Percentiles rank a stretch among this genome's conserved stretches.
phyloP scores from a whole-genome alignment of 2,888 invertebrate species.

The Lamellibrachia columna region DNA sequence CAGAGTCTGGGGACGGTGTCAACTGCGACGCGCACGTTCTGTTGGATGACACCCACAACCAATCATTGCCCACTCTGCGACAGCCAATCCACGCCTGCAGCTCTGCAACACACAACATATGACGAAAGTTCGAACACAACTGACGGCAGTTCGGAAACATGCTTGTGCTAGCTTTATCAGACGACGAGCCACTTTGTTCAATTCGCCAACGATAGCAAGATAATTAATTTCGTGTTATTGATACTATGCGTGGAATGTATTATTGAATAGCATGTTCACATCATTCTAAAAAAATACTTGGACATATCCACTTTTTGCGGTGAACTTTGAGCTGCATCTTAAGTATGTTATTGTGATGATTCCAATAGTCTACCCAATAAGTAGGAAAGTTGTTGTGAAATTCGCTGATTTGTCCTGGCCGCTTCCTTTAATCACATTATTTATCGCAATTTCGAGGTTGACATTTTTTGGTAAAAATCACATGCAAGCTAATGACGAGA shows the following conservation, averaged over 20 bases:
- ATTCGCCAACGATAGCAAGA: neutral
- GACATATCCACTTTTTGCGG: neutral
- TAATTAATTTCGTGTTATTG: neutral
- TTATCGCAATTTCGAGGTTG: too few relatives aligned
- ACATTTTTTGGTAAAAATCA: too few relatives aligned
- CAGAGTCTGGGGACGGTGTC: neutral
- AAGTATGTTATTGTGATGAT: neutral
- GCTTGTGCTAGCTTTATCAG: neutral
- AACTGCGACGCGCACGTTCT: neutral
- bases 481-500: too few relatives aligned
- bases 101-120: neutral
- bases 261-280: too few relatives aligned
- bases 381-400: too few relatives aligned
- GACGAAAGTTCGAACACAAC: neutral
- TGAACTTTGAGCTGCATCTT: too few relatives aligned
- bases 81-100: neutral
- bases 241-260: too few relatives aligned
- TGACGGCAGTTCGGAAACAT: neutral
- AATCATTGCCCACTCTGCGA: neutral
- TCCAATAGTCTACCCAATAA: too few relatives aligned
- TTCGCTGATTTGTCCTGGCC: too few relatives aligned
- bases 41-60: neutral
- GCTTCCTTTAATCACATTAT: too few relatives aligned
- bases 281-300: too few relatives aligned
- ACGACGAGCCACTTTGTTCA: neutral